These are phyloP conservation scores for Tragelaphus scriptus DNA, from an alignment of 2,113 vertebrate species.

Conservation along the genomic window DNA sequence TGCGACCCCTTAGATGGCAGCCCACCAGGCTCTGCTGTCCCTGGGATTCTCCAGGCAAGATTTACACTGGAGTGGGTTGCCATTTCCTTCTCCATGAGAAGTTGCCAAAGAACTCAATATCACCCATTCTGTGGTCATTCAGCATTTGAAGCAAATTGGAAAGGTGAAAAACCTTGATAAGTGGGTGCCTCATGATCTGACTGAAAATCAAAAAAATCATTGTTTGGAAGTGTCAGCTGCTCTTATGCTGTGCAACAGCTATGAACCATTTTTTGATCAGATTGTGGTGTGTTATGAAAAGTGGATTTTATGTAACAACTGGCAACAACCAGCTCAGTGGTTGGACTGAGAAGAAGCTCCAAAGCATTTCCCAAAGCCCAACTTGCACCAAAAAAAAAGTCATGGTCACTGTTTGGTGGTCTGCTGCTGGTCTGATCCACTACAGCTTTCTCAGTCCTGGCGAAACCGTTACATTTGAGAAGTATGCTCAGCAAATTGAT, in stretches of 20 bases:
- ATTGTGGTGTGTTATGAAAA: neutral
- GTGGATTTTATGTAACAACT: neutral
- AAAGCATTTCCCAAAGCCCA: neutral
- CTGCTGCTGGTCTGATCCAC: neutral
- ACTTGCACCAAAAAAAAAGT: neutral
- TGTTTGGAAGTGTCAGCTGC: neutral
- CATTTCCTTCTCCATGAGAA: neutral
- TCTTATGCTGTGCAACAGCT: neutral
- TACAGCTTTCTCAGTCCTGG: neutral
- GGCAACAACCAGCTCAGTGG: neutral
- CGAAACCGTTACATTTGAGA: fast-evolving
- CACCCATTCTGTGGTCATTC: neutral
- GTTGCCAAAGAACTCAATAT: neutral
- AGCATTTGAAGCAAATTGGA: neutral
- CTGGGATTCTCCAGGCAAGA: too few species aligned
- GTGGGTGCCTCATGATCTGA: neutral
- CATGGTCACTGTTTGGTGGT: neutral
- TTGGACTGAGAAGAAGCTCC: neutral
- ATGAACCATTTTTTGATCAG: neutral
- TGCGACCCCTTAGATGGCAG: too few species aligned
- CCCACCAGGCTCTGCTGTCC: too few species aligned
- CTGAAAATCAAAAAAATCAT: neutral
- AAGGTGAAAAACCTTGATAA: neutral
- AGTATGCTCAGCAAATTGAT: neutral
- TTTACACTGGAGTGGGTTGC: too few species aligned